Evolutionary conservation across 2,888 invertebrate genomes (phyloP), one percentile per base, ranked within the genome.

Genomic region (Anthrax anthrax): DNA sequence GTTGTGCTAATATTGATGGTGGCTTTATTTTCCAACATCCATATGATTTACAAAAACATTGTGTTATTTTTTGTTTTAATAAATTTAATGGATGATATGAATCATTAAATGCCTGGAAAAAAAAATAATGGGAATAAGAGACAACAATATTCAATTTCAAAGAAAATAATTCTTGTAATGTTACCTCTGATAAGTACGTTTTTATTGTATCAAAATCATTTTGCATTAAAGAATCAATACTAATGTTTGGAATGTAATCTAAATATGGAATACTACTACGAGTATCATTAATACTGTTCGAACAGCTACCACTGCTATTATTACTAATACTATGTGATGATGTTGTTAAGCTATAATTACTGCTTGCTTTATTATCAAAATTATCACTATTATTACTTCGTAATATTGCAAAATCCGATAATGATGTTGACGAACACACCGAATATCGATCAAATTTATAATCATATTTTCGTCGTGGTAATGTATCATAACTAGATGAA

Each of bases 1-100:
- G 90, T 48, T 77, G 78, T 4, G 91, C 72, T 14, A 92, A 70
- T 14, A 89, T 60, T 19, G 69, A 55, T 36, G 62, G 62, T 5
- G 69, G 67, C 46, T 68, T 69, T 1, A 67, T 60, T 51, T 67
- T 68, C 68, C 68, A 69, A 46, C 62, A 64, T 18, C 68, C 69
- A 46, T 69, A 69, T 2, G 67, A 66, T 38, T 60, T 62, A 54
- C 64, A 63, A 47, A 69, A 69, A 40, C 66, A 63, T 43, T 66
- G 60, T 2, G 61, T 61, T 49, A 70, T 67, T 37, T 64, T 65
- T 42, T 64, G 61, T 52, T 69, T 70, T 10, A 70, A 51, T 9
- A 65, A 59, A 47, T 61, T 60, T 32, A 69, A 50, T 4, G 70
- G 70, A 57, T 72, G 69, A 49, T 63, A 56, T 5, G 57, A 57